A percentile compares a stretch with the other conserved stretches of the same genome.
Evolutionary conservation across 2,888 invertebrate genomes (phyloP).

Genomic region (Pyrochroa serraticornis): DNA sequence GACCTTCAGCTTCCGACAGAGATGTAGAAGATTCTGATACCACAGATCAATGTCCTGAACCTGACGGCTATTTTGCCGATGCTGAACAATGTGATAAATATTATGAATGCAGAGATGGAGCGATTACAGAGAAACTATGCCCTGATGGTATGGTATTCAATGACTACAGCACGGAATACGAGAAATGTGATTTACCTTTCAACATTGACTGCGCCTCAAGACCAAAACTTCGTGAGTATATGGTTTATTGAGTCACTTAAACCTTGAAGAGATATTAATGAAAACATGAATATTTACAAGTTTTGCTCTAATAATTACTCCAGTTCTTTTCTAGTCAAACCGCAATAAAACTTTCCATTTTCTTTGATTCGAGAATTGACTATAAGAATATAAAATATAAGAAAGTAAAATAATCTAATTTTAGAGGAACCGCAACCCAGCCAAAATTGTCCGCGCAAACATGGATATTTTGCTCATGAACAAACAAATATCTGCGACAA

Average conservation of each 20-base stretch:
- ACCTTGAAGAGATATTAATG: background rate
- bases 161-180: constrained; percentile 79
- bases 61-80: constrained; percentile 84
- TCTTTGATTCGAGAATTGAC: too few relatives aligned
- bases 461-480: constrained; percentile 88
- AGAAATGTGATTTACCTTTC: constrained; percentile 87
- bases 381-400: too few relatives aligned
- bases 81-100: constrained; percentile 89
- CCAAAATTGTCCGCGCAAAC: constrained; percentile 77
- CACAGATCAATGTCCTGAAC: constrained; percentile 77
- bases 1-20: constrained; percentile 15
- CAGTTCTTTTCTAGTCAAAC: background rate
- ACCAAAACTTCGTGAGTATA: constrained; percentile 77
- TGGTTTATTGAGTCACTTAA: background rate
- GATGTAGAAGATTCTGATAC: constrained; percentile 62
- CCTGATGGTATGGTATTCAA: constrained; percentile 91
- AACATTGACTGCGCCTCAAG: constrained; percentile 84
- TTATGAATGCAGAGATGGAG: constrained; percentile 79
- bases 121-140: constrained; percentile 78
- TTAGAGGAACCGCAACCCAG: constrained; percentile 76
- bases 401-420: constrained; percentile 25
- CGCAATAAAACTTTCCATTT: background rate
- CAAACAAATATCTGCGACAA: constrained; percentile 79
- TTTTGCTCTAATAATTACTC: background rate
- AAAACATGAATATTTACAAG: background rate